phyloP scores from a whole-genome alignment of 37 sponge, comb jelly and placozoan species.

The Eunapius fragilis region DNA sequence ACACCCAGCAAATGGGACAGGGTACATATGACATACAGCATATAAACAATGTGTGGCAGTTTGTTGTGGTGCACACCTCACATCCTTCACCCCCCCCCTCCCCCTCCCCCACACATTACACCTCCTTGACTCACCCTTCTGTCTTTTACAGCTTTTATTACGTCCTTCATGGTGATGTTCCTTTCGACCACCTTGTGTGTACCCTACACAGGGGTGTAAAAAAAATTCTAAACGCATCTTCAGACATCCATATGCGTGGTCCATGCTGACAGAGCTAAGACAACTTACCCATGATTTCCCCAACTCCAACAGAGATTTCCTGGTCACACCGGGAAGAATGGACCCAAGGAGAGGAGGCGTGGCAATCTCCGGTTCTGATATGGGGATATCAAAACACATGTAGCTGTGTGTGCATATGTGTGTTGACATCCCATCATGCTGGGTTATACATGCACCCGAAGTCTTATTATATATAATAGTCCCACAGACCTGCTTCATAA shows the following conservation, averaged over 20 bases:
- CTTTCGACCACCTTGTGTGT: constrained; percentile 91
- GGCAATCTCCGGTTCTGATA: constrained; percentile 92
- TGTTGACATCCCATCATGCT: too few relatives aligned
- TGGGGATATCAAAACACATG: neutral
- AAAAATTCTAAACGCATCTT: too few relatives aligned
- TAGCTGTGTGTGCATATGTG: neutral
- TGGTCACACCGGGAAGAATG: constrained; percentile 96
- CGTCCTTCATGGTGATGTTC: constrained; percentile 85
- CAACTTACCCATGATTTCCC: constrained; percentile 83
- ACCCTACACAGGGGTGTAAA: too few relatives aligned
- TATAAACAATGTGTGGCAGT: too few relatives aligned
- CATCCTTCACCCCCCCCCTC: neutral
- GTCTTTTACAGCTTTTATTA: constrained; percentile 74
- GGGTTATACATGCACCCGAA: too few relatives aligned
- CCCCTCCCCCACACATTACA: too few relatives aligned
- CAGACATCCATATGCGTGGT: too few relatives aligned
- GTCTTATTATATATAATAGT: too few relatives aligned
- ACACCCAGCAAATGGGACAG: too few relatives aligned
- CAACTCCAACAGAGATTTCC: constrained; percentile 87
- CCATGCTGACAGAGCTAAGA: neutral
- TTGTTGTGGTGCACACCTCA: too few relatives aligned
- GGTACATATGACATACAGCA: too few relatives aligned
- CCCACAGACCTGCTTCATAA: too few relatives aligned
- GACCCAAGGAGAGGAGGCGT: constrained; percentile 94
- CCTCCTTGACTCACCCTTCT: constrained; percentile 70